These are phyloP conservation scores for Corynorhinus townsendii DNA, from an alignment of 2,113 vertebrate genomes.

Conservation along the genomic window DNA sequence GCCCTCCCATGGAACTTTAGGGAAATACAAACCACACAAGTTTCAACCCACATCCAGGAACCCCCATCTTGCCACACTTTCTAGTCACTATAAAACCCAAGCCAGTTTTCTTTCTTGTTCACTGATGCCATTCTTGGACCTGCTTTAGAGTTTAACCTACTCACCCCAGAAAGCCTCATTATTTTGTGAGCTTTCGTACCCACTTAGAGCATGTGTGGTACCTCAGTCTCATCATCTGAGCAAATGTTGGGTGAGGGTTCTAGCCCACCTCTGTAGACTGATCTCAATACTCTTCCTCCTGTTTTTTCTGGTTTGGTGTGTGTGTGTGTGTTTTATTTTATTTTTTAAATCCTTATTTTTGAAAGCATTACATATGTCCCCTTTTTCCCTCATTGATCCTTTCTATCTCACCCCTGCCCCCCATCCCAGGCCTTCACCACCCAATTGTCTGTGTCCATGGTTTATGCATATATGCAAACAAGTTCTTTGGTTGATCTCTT, in stretches of 20 bases:
- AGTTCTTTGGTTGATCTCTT: too few species aligned
- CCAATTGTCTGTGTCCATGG: too few species aligned
- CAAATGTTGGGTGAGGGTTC: background rate
- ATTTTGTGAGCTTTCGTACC: background rate
- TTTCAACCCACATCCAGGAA: background rate
- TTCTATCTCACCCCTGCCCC: too few species aligned
- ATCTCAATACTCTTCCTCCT: background rate
- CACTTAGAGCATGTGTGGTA: background rate
- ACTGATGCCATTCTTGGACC: background rate
- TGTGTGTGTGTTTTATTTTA: too few species aligned
- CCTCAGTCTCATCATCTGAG: background rate
- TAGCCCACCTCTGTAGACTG: background rate
- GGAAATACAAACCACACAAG: background rate
- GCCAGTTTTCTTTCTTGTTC: background rate
- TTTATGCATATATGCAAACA: too few species aligned
- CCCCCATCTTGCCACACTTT: rapidly evolving
- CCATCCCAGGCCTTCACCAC: too few species aligned
- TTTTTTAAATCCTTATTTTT: too few species aligned
- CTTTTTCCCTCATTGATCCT: too few species aligned
- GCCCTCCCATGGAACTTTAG: background rate
- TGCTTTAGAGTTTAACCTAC: background rate
- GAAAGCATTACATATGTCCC: too few species aligned
- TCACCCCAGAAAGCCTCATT: background rate
- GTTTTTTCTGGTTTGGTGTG: too few species aligned
- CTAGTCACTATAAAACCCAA: background rate